These are phyloP conservation scores for Plebejus argus DNA, from an alignment of 2,888 invertebrate genomes.

Conservation along the genomic window DNA sequence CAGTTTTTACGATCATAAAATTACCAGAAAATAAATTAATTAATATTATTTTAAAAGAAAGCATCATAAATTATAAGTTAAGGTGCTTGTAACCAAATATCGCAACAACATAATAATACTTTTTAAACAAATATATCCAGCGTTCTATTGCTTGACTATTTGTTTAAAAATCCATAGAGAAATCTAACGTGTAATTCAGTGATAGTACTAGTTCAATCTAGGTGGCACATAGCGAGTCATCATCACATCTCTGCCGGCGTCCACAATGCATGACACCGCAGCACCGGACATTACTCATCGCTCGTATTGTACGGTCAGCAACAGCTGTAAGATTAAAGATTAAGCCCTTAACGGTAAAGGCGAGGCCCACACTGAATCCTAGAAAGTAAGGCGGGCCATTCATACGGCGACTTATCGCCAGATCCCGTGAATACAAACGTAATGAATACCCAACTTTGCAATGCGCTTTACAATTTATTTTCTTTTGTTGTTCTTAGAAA, in stretches of 20 bases:
- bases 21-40: neutral
- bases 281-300: constrained; percentile 65
- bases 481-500: constrained; percentile 26
- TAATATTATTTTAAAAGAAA: neutral
- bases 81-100: too few species aligned
- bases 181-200: neutral
- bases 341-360: constrained; percentile 71
- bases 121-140: too few species aligned
- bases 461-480: constrained; percentile 29
- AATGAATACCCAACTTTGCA: constrained; percentile 32
- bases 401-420: constrained; percentile 38
- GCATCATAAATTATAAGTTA: neutral
- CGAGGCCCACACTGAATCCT: constrained; percentile 60
- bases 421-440: constrained; percentile 29
- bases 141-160: too few species aligned
- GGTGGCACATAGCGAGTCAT: constrained; percentile 7
- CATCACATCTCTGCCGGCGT: neutral
- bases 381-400: constrained; percentile 43
- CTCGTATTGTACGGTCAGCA: constrained; percentile 59
- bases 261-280: constrained; percentile 58
- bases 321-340: constrained; percentile 72
- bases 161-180: too few species aligned
- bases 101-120: too few species aligned
- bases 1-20: neutral
- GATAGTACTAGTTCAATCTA: neutral